Evolutionary conservation across 2,888 invertebrate species (phyloP), one percentile per base, ranked within the genome.

Genomic region (Tinea trinotella): DNA sequence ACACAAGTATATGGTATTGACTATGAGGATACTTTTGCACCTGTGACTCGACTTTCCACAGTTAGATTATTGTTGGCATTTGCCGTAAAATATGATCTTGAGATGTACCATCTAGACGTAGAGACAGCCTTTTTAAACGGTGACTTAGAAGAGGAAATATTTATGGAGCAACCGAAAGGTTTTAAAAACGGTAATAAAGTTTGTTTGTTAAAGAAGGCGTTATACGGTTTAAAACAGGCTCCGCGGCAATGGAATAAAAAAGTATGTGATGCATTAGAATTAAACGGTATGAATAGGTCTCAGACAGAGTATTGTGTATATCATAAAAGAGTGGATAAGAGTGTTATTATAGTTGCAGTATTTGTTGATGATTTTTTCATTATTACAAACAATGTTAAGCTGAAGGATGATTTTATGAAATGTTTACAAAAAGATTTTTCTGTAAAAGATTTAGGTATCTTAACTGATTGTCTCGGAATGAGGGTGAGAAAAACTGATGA

Each of bases 281-380:
- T 6, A 6, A 4, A 6, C 10, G 36, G 36, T 36, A 6, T 12
- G 4, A 4, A 36, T 6, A 4, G 10, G 10, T 36, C 36, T 36
- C 3, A 10, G 13, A 12, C 7, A 46, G 58, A 58, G 19, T 56
- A 56, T 3, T 58, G 57, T 58, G 12, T 58, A n/a, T 58, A 54
- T 56, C 6, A 52, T 9, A 57, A 57, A 44, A 56, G 15, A 22
- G 40, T 36, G 12, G 22, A 50, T 55, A 10, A 36, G 3, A 12
- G 3, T 10, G 10, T 6, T 6, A 36, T 13, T 6, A 36, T 36
- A 36, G n/a, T 36, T 10, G 4, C n/a, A 12, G 3, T 36, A 10
- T 36, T 6, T 36, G 36, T 36, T 36, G 36, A 36, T 36, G 36
- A 36, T 13, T 6, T 36, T 4, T 36, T 36, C 10, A n/a, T 36